phyloP scores from a whole-genome alignment of 2,888 invertebrate species.

The Caenorhabditis wallacei region DNA sequence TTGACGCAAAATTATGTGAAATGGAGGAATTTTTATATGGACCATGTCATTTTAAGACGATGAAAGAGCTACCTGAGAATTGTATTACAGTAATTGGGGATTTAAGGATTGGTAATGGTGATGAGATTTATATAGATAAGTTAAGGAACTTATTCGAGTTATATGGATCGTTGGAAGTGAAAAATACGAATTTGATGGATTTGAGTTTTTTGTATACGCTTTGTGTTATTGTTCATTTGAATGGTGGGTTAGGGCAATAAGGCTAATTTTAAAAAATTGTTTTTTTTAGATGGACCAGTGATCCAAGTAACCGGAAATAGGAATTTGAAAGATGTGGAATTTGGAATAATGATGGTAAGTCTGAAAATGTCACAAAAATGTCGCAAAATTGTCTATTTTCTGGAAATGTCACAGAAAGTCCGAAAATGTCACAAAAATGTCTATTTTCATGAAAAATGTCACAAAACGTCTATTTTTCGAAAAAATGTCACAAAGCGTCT shows the following conservation, averaged over 20 bases:
- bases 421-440: too few relatives aligned
- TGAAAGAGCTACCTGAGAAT: not conserved
- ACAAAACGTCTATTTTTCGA: too few relatives aligned
- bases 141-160: not conserved
- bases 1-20: not conserved
- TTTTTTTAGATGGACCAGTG: not conserved
- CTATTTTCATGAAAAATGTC: too few relatives aligned
- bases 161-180: not conserved
- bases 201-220: not conserved
- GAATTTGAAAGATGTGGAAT: not conserved
- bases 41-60: not conserved
- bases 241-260: not conserved
- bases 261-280: not conserved
- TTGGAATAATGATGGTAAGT: too few relatives aligned
- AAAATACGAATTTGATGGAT: not conserved
- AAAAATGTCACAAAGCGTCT: too few relatives aligned
- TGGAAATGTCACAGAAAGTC: too few relatives aligned
- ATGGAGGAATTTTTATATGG: not conserved
- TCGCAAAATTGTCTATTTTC: too few relatives aligned
- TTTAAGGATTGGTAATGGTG: not conserved
- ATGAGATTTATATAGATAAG: not conserved
- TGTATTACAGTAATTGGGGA: not conserved
- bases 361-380: too few relatives aligned
- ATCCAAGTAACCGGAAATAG: not conserved
- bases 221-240: not conserved